Percentiles rank a stretch among this genome's conserved stretches.
Conservation (phyloP, 2,888 invertebrate genomes). For the Oscheius sp. region DNA sequence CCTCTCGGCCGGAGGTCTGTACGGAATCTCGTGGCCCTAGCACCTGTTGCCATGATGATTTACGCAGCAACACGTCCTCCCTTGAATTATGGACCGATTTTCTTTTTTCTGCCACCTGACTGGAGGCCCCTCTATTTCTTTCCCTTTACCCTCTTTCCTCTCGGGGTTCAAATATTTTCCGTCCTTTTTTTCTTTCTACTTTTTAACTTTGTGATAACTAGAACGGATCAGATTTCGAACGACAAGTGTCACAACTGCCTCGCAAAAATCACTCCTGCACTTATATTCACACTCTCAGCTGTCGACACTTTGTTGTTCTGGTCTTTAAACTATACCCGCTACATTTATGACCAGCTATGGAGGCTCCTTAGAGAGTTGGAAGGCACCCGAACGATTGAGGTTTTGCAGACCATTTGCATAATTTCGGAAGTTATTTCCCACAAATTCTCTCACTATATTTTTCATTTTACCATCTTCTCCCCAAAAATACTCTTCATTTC, state of each 20-base stretch:
- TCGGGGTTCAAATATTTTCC: not conserved
- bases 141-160: not conserved
- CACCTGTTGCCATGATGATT: slow-evolving; percentile 30
- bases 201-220: slow-evolving; percentile 13
- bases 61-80: slow-evolving; percentile 19
- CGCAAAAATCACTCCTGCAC: slow-evolving; percentile 9
- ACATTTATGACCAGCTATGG: too few species aligned
- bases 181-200: not conserved
- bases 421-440: too few species aligned
- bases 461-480: too few species aligned
- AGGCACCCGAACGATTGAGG: too few species aligned
- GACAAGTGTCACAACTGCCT: slow-evolving; percentile 19
- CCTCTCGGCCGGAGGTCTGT: slow-evolving; percentile 10
- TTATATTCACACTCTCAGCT: not conserved
- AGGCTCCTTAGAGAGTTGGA: too few species aligned
- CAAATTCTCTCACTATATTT: too few species aligned
- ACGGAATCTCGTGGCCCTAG: slow-evolving; percentile 5
- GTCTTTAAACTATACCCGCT: too few species aligned
- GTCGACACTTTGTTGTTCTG: too few species aligned
- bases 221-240: slow-evolving; percentile 8
- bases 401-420: too few species aligned
- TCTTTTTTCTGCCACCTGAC: not conserved
- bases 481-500: too few species aligned
- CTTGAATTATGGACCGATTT: slow-evolving; percentile 12
- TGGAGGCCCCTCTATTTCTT: not conserved